A percentile compares a stretch with the other conserved stretches of the same genome.
Evolutionary conservation across 2,113 vertebrate species (phyloP).

Genomic region (Oreotrochilus melanogaster): DNA sequence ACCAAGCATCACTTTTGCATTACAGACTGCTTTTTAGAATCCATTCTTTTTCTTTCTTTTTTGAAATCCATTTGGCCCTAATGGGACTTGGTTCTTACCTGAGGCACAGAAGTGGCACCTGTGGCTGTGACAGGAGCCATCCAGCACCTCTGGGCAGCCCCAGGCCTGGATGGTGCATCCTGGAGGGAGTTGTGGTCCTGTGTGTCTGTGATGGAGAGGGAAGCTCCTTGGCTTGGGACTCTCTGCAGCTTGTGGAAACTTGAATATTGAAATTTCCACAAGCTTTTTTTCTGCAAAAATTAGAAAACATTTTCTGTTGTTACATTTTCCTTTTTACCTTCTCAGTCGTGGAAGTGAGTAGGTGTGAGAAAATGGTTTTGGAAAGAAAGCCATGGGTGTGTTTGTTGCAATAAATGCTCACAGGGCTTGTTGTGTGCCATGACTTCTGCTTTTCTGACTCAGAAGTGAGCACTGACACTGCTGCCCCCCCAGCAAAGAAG

Average conservation of each 20-base stretch:
- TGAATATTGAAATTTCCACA: neutral
- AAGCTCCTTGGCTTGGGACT: neutral
- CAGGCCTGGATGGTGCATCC: accelerated
- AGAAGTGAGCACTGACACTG: neutral
- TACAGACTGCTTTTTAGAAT: neutral
- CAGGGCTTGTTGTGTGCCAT: neutral
- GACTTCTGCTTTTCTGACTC: neutral
- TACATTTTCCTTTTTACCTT: neutral
- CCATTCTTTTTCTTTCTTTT: neutral
- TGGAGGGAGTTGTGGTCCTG: neutral
- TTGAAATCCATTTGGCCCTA: neutral
- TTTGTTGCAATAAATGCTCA: neutral
- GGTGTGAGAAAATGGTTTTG: neutral
- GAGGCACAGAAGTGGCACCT: neutral
- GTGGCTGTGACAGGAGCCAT: neutral
- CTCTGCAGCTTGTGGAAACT: neutral
- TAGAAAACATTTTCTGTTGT: too few relatives aligned
- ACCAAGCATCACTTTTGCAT: accelerated
- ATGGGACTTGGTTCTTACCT: neutral
- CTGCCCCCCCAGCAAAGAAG: neutral
- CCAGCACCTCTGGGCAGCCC: accelerated
- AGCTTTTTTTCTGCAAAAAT: neutral
- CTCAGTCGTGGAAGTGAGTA: neutral
- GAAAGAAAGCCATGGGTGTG: neutral
- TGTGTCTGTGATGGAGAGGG: neutral